Evolutionary conservation across 2,797 vertebrate species (phyloP), one percentile per base, ranked within the genome.

Genomic region (Sebastes hopkinsi): DNA sequence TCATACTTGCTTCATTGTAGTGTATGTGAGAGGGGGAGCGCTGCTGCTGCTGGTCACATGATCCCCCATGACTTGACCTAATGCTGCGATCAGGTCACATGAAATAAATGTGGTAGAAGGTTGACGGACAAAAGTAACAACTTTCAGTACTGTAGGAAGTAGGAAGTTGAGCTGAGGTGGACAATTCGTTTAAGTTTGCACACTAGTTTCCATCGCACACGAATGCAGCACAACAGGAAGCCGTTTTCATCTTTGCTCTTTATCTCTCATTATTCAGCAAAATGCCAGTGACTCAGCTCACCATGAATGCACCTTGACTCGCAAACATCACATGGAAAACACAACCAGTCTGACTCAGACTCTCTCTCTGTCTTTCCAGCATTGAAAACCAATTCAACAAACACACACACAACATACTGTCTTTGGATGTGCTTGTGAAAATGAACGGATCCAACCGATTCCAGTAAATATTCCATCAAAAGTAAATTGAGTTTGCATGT

Each of bases 21-120:
- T 56, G 36, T 10, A 46, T 67, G 20, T 59, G 46, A 52, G 54
- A 60, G n/a, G 8, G 46, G 30, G 13, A 22, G 59, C 2, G 34
- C 9, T 54, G 18, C 74, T 72, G 50, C 54, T 72, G 50, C 54
- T 4, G n/a, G 72, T 91, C 89, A 91, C 61, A 81, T 80, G 90
- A 86, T 11, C 46, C 42, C 65, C 50, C 78, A 54, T 87, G 78
- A 89, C 70, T 72, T 46, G 27, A 62, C 56, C 73, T 56, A 81
- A 54, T 80, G 81, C 55, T 77, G 66, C 55, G 14, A 18, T 83
- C 67, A 72, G 14, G 68, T 67, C 84, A 76, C 67, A 58, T 72
- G 54, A 50, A n/a, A 34, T 50, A 36, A 64, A 59, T 32, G 27
- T 38, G 3, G 18, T 18, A 6, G 32, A 30, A 34, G 6, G 3